These are phyloP conservation scores for Cossypha niveicapilla DNA, from an alignment of 2,797 vertebrate species.

Conservation along the genomic window DNA sequence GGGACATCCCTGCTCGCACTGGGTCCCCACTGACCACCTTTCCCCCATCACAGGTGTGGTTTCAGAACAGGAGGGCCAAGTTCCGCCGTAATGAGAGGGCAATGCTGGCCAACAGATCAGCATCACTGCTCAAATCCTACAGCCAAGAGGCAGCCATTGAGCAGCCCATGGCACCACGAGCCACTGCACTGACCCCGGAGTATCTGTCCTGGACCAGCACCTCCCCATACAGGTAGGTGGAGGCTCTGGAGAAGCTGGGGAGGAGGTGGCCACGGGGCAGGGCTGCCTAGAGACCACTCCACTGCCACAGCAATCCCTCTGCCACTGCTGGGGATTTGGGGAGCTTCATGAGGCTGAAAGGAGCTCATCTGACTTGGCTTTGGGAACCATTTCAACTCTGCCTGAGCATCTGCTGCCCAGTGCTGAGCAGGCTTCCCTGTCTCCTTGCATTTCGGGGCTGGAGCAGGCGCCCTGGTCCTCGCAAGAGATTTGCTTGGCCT, in stretches of 20 bases:
- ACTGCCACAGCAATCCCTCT: rapidly evolving
- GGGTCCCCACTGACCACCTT: not conserved
- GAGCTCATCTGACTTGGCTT: not conserved
- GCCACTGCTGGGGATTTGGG: not conserved
- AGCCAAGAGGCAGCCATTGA: conserved; percentile 79
- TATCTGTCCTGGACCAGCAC: conserved; percentile 79
- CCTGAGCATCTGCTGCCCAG: not conserved
- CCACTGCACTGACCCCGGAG: conserved; percentile 72
- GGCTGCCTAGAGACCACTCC: not conserved
- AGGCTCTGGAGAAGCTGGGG: not conserved
- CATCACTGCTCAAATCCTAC: conserved; percentile 79
- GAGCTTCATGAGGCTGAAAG: not conserved
- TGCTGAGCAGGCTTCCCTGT: not conserved
- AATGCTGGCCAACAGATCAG: conserved; percentile 76
- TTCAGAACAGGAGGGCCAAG: conserved; percentile 83
- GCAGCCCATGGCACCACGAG: conserved; percentile 78
- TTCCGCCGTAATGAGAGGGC: conserved; percentile 81
- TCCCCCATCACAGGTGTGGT: conserved; percentile 76
- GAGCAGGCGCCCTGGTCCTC: not conserved
- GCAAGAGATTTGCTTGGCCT: not conserved
- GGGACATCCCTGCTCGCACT: rapidly evolving
- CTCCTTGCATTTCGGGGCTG: rapidly evolving
- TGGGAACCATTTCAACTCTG: not conserved
- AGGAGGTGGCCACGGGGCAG: not conserved
- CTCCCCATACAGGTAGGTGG: conserved; percentile 76